Evolutionary conservation across 2,797 vertebrate genomes (phyloP).

Genomic region (Somateria mollissima): DNA sequence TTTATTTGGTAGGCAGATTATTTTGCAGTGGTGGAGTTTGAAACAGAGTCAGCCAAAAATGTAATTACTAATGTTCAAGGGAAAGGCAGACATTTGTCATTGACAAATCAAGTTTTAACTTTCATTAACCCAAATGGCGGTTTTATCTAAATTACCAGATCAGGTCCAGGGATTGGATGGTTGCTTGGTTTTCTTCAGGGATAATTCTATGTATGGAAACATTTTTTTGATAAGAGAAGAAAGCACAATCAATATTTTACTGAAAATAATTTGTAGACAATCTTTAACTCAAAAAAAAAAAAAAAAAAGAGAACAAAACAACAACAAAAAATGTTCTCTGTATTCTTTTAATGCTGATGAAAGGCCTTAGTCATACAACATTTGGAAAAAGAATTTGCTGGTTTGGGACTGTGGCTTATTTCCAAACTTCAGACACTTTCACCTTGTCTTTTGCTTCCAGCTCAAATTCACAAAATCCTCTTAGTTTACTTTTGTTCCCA

Average conservation of each 20-base stretch:
- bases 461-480: slow-evolving; percentile 45
- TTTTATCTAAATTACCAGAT: neutral
- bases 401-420: neutral
- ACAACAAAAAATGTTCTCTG: neutral
- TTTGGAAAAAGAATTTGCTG: neutral
- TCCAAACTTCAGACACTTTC: slow-evolving; percentile 9
- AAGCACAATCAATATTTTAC: neutral
- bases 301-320: fast-evolving
- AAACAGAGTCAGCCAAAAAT: neutral
- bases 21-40: neutral
- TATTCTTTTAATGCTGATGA: neutral
- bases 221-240: neutral
- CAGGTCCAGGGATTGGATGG: neutral
- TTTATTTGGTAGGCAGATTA: neutral
- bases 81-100: neutral
- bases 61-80: neutral
- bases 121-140: neutral
- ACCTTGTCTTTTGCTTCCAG: slow-evolving; percentile 19
- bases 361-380: neutral
- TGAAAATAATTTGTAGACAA: neutral
- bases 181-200: neutral
- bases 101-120: neutral
- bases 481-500: slow-evolving; percentile 37
- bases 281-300: fast-evolving
- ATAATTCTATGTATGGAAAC: neutral